These are phyloP conservation scores for Drosophila fungiperda DNA, from an alignment of 2,888 invertebrate species.

Conservation along the genomic window DNA sequence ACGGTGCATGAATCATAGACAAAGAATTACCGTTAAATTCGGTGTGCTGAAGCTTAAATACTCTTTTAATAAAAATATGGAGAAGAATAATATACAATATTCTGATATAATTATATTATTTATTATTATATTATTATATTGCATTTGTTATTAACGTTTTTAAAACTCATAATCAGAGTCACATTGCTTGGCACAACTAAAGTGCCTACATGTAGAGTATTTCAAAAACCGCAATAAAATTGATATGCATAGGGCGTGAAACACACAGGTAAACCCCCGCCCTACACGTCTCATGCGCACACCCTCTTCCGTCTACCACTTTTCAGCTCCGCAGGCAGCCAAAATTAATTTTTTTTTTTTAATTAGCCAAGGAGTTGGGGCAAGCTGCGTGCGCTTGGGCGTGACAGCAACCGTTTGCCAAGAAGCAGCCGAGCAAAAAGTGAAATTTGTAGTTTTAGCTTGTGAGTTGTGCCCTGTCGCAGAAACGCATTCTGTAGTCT, in stretches of 20 bases:
- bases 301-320: neutral
- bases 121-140: neutral
- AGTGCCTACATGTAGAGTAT: conserved; percentile 3
- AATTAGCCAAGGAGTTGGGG: conserved; percentile 54
- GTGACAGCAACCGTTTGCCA: conserved; percentile 35
- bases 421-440: conserved; percentile 50
- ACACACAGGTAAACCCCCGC: conserved; percentile 6
- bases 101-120: neutral
- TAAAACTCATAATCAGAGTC: neutral
- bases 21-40: conserved; percentile 18
- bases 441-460: conserved; percentile 51
- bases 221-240: conserved; percentile 50
- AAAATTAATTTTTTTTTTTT: conserved; percentile 57
- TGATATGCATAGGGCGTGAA: conserved; percentile 71
- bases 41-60: neutral
- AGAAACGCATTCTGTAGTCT: neutral
- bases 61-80: neutral
- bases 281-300: neutral
- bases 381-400: conserved; percentile 46
- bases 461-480: conserved; percentile 18
- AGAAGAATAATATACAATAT: neutral
- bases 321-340: conserved; percentile 1
- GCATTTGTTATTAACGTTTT: neutral
- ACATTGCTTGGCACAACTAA: neutral
- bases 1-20: conserved; percentile 61